Conservation (phyloP, 2,797 vertebrate genomes). For the Trichosurus vulpecula region DNA sequence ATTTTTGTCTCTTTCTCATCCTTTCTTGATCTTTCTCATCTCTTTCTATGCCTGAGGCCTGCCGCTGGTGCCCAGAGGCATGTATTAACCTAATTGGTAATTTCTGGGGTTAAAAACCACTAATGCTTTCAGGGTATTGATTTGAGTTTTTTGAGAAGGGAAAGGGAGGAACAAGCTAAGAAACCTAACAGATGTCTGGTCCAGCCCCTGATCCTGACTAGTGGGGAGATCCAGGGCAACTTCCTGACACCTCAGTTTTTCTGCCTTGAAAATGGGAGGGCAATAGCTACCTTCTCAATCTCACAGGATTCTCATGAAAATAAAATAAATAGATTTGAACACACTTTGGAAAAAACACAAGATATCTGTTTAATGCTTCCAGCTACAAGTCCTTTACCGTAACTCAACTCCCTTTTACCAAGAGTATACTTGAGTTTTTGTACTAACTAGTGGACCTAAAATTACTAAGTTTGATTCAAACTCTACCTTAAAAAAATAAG, state of each 20-base stretch:
- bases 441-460: background rate
- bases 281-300: background rate
- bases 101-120: background rate
- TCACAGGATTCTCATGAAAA: conserved; percentile 29
- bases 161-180: background rate
- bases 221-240: background rate
- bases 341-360: conserved; percentile 15
- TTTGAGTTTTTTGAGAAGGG: background rate
- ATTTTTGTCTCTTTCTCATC: background rate
- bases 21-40: background rate
- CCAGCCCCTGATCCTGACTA: background rate
- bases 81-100: background rate
- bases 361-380: background rate
- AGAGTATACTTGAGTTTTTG: conserved; percentile 6
- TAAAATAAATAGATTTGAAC: conserved; percentile 34
- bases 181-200: background rate
- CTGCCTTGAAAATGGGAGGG: conserved; percentile 16
- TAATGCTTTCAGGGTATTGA: background rate
- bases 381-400: background rate
- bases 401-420: background rate
- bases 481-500: conserved; percentile 28
- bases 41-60: background rate
- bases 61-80: background rate
- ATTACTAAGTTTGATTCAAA: conserved; percentile 20
- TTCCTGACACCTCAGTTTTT: background rate